Evolutionary conservation across 2,888 invertebrate species (phyloP).

Genomic region (Achlya flavicornis): DNA sequence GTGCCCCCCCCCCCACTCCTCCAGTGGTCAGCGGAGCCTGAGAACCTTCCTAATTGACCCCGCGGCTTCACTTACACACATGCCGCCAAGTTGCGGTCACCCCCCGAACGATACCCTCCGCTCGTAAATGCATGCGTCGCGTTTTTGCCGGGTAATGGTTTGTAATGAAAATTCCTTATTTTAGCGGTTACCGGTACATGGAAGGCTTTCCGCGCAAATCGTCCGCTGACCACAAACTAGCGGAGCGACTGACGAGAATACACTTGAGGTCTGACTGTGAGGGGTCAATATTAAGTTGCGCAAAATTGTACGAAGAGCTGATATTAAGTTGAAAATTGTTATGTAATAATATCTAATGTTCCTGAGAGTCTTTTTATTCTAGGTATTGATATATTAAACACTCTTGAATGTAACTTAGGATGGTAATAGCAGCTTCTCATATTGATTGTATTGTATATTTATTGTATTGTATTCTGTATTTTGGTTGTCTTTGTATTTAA

Average conservation of each 20-base stretch:
- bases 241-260: not conserved
- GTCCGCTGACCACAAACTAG: not conserved
- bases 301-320: too few species aligned
- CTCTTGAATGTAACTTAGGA: too few species aligned
- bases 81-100: not conserved
- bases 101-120: not conserved
- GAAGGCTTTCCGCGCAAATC: not conserved
- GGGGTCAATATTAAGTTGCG: not conserved
- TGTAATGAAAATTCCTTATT: conserved; percentile 6
- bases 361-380: too few species aligned
- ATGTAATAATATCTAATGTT: too few species aligned
- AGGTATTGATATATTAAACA: too few species aligned
- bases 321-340: too few species aligned
- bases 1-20: not conserved
- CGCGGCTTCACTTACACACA: conserved; percentile 3
- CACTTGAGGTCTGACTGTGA: not conserved
- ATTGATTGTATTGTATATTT: too few species aligned
- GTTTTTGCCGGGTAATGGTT: conserved; percentile 5
- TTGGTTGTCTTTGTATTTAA: too few species aligned
- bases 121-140: conserved; percentile 3
- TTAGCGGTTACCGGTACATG: conserved; percentile 6
- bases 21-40: conserved; percentile 1
- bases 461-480: too few species aligned
- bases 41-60: conserved; percentile 3
- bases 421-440: too few species aligned